Evolutionary conservation across 2,888 invertebrate genomes (phyloP), one percentile per base, ranked within the genome.

Genomic region (Drosophila tanythrix): DNA sequence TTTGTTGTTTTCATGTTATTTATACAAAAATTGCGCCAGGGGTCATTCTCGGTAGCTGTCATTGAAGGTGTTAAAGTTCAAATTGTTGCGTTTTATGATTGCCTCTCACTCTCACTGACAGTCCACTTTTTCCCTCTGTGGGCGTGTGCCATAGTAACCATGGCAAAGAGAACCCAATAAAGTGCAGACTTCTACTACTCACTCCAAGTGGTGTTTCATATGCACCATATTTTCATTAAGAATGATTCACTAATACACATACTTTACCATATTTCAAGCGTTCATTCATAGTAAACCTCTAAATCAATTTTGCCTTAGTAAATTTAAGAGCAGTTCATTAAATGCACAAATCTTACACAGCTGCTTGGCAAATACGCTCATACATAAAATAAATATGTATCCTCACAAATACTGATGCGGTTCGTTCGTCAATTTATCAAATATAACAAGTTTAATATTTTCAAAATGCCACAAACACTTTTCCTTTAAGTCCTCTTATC

Each of bases 41-140:
- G 85, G 85, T 86, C 88, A 86, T 78, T 78, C 80, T 81, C 53
- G 78, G 74, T 79, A 70, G 78, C 83, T 83, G 88, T 83, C 88
- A 83, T 82, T 83, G 85, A 86, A 86, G 88, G 85, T 86, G 85
- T 86, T 88, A 86, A 86, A 86, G 85, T 86, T 86, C 85, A 86
- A 88, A 88, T 88, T 80, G 88, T 80, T 68, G 52, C 74, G 73
- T 85, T 72, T 71, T 76, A 72, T 76, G 64, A 61, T 59, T 60
- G 60, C 58, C 33, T 33, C 46, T 27, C 64, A 52, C 51, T 65
- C 31, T n/a, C 27, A n/a, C 38, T 25, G 46, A 3, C 4, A 31
- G 51, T 31, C 48, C 33, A 21, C 15, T 53, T 51, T 40, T n/a
- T 6, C 18, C 40, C 18, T 33, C 36, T 21, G 43, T 25, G 1